Evolutionary conservation across 2,113 vertebrate species (phyloP), one percentile per base, ranked within the genome.

Genomic region (Tyrannus savana): DNA sequence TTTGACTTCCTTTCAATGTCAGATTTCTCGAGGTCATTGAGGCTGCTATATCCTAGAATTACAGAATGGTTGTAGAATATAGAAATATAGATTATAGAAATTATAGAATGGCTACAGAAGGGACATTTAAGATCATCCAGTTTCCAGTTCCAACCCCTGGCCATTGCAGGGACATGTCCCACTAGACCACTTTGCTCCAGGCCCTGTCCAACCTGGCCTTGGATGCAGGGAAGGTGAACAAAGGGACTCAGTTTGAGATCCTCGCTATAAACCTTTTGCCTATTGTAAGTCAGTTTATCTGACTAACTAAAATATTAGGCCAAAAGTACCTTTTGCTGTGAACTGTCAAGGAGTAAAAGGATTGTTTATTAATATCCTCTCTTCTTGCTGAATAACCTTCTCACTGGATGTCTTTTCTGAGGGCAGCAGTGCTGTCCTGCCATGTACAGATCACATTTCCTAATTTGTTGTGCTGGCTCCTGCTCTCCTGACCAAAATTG

Each of bases 381-480:
- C 23, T 71, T 62, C 80, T 78, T 3, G 0, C 30, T 13, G 63
- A 80, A 37, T 35, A 42, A 22, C 80, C 58, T 60, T 52, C 71
- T 72, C 28, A 2, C 47, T 56, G 67, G 27, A 24, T 47, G 44
- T 14, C 33, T 62, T 27, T 73, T 58, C 12, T 6, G 53, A 78
- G 74, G 78, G 33, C 59, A 89, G 72, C 14, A 24, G 8, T 3
- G 47, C 60, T 19, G 22, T 53, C 59, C 55, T 49, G 67, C 46
- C 53, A 14, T 68, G 56, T 66, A 41, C 78, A 85, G 75, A 27
- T 63, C 41, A 37, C 85, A 53, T 80, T 83, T 84, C 85, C 83
- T 94, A 37, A 90, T 96, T 93, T 56, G 62, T 9, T 49, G 42
- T 62, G 53, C 63, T 97, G 94, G 82, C 79, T 90, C n/a, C 30